These are phyloP conservation scores for Poeciliopsis presidionis DNA, from an alignment of 2,797 vertebrate genomes.

Conservation along the genomic window DNA sequence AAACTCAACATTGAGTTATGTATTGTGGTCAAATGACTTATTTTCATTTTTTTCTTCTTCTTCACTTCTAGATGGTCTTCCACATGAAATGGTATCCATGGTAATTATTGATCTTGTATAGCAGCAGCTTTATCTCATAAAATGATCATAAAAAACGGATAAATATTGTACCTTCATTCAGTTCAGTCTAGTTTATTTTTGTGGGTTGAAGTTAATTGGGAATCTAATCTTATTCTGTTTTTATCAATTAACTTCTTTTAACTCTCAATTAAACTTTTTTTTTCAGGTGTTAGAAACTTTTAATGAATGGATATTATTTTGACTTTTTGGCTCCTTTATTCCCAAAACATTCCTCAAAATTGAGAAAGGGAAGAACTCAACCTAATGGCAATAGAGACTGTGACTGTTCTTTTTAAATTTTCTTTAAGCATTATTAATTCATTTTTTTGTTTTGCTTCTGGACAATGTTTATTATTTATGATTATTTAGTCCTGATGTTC, in stretches of 20 bases:
- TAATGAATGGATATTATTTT: background rate
- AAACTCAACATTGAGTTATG: background rate
- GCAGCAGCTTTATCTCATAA: background rate
- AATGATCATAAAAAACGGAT: background rate
- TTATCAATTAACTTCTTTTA: background rate
- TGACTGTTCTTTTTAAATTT: background rate
- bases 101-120: background rate
- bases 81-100: background rate
- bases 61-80: constrained; percentile 5
- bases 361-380: background rate
- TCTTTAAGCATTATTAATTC: background rate
- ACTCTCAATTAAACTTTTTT: background rate
- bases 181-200: background rate
- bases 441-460: background rate
- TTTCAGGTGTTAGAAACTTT: background rate
- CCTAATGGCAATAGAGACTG: background rate
- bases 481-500: background rate
- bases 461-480: background rate
- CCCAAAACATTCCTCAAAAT: background rate
- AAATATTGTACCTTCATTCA: background rate
- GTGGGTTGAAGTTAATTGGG: background rate
- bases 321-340: background rate
- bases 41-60: background rate
- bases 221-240: background rate
- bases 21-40: background rate